phyloP scores from a whole-genome alignment of 2,888 invertebrate species.

The Chrysolina americana region DNA sequence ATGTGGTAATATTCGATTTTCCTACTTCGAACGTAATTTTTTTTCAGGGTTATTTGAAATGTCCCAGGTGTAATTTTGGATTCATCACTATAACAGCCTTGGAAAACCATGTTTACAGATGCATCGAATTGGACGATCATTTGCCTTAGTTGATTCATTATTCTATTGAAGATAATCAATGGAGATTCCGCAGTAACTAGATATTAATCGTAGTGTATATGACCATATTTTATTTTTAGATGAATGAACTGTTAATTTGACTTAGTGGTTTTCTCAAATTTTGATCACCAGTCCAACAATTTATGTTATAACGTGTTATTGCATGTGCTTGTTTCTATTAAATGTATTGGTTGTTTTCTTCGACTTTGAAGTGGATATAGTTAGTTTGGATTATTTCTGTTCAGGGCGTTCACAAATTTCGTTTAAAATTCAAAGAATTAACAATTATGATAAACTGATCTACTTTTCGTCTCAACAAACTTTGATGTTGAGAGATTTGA shows the following conservation, averaged over 20 bases:
- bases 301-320: neutral
- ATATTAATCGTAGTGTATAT: neutral
- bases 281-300: neutral
- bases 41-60: slow-evolving; percentile 34
- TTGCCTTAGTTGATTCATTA: slow-evolving; percentile 43
- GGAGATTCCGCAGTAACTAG: neutral
- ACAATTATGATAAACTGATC: neutral
- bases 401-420: no score
- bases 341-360: neutral
- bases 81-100: slow-evolving; percentile 47
- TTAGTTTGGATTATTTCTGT: no score
- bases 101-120: slow-evolving; percentile 55
- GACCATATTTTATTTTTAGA: neutral
- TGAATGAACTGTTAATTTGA: neutral
- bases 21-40: neutral
- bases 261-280: neutral
- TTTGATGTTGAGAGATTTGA: neutral
- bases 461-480: slow-evolving; percentile 3
- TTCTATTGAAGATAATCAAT: neutral
- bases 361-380: no score
- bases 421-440: no score
- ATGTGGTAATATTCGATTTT: no score
- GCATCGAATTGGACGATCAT: slow-evolving; percentile 53
- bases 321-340: neutral
- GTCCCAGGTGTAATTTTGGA: slow-evolving; percentile 52